These are phyloP conservation scores for Micronycteris hirsuta DNA, from an alignment of 2,113 vertebrate genomes.

Conservation along the genomic window DNA sequence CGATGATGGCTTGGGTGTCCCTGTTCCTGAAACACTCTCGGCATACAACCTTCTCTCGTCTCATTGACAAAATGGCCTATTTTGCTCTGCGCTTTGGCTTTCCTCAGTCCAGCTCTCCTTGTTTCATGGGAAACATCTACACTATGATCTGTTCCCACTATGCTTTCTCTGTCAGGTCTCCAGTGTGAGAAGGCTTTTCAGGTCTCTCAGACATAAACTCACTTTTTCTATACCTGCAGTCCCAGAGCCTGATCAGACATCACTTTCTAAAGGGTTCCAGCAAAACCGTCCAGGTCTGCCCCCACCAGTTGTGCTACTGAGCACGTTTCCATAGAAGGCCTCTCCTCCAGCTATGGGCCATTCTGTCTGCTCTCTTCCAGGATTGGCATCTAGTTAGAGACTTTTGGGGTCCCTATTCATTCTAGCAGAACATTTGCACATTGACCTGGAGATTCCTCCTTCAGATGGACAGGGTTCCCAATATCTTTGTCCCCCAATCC, in stretches of 20 bases:
- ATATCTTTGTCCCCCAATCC: background rate
- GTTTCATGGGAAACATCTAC: background rate
- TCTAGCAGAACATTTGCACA: background rate
- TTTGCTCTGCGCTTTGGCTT: background rate
- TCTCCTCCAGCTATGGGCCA: rapidly evolving
- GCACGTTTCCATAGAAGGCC: no score
- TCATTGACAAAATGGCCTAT: no score
- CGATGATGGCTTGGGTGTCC: rapidly evolving
- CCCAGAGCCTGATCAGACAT: background rate
- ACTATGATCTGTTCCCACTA: no score
- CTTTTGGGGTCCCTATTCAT: rapidly evolving
- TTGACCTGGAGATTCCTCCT: background rate
- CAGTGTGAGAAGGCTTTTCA: background rate
- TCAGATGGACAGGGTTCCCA: rapidly evolving
- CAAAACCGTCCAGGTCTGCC: background rate
- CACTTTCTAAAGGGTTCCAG: background rate
- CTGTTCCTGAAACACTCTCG: background rate
- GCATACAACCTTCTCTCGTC: background rate
- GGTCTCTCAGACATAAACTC: background rate
- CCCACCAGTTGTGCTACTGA: background rate
- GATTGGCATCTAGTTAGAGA: rapidly evolving
- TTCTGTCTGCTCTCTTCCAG: background rate
- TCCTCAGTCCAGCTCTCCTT: background rate
- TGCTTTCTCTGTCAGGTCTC: background rate
- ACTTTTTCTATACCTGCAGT: background rate